Conservation (phyloP, 2,113 vertebrate species). For the Caranx melampygus region DNA sequence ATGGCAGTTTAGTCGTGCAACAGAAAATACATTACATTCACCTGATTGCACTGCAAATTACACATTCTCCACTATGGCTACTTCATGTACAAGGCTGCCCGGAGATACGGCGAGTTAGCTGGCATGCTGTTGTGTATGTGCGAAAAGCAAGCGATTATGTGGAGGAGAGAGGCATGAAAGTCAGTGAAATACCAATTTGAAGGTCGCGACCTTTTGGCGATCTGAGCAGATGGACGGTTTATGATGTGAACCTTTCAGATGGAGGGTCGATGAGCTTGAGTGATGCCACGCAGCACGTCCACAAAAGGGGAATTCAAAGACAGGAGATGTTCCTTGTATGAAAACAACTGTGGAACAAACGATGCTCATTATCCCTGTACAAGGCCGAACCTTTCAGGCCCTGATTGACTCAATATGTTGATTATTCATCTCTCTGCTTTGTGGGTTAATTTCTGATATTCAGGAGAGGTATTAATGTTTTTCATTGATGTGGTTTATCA, state of each 20-base stretch:
- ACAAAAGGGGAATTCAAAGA: constrained; percentile 38
- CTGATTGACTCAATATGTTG: not conserved
- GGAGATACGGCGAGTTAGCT: constrained; percentile 4
- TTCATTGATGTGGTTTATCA: too few species aligned
- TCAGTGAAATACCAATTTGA: constrained; percentile 77
- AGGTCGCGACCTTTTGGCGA: constrained; percentile 79
- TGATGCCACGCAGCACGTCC: constrained; percentile 18
- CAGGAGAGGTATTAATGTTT: too few species aligned
- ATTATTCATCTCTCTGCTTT: too few species aligned
- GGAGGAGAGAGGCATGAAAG: constrained; percentile 72
- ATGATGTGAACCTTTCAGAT: constrained; percentile 68
- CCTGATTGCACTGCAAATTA: constrained; percentile 19
- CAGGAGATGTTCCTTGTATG: constrained; percentile 2
- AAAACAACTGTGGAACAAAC: constrained; percentile 47
- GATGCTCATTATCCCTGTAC: constrained; percentile 18
- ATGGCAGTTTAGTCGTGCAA: constrained; percentile 5
- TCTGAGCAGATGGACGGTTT: constrained; percentile 70
- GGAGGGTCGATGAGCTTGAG: constrained; percentile 51
- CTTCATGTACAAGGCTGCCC: constrained; percentile 29
- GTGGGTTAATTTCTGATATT: too few species aligned
- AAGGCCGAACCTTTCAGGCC: not conserved
- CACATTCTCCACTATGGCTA: not conserved
- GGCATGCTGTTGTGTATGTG: constrained; percentile 9
- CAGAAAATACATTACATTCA: constrained; percentile 31
- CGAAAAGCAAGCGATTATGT: constrained; percentile 57